A percentile compares a stretch with the other conserved stretches of the same genome.
These are phyloP conservation scores for Fistularia tabacaria DNA, from an alignment of 2,797 vertebrate genomes.

Conservation along the genomic window DNA sequence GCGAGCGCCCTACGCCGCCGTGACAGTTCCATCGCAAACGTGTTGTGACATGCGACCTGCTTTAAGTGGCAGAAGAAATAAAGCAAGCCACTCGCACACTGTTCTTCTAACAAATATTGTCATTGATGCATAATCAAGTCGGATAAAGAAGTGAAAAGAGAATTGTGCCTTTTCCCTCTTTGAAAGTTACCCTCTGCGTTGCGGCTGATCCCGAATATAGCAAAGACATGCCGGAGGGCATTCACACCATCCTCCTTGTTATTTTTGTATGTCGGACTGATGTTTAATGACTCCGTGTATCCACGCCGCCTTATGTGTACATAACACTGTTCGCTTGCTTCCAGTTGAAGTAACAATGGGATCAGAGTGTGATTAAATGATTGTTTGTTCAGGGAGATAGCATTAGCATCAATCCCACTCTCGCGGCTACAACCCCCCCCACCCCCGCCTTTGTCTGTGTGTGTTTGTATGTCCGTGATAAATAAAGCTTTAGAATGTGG, in stretches of 20 bases:
- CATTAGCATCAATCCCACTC: constrained; percentile 54
- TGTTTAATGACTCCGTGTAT: too few relatives aligned
- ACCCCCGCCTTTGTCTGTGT: constrained; percentile 17
- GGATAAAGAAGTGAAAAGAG: too few relatives aligned
- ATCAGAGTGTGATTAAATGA: constrained; percentile 65
- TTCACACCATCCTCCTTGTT: constrained; percentile 5
- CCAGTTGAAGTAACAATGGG: constrained; percentile 54
- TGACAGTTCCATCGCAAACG: too few relatives aligned
- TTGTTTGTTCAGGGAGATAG: constrained; percentile 59
- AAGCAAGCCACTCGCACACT: too few relatives aligned
- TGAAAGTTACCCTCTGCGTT: neutral
- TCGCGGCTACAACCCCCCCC: constrained; percentile 31
- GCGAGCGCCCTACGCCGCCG: too few relatives aligned
- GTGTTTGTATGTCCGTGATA: constrained; percentile 42
- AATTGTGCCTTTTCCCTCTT: too few relatives aligned
- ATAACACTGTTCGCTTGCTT: constrained; percentile 40
- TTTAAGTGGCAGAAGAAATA: too few relatives aligned
- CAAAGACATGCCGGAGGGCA: constrained; percentile 12
- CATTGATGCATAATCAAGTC: too few relatives aligned
- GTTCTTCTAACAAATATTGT: too few relatives aligned
- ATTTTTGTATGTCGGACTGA: constrained; percentile 5
- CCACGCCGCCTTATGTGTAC: neutral
- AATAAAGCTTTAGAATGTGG: constrained; percentile 54
- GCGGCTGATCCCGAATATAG: constrained; percentile 9
- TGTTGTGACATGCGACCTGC: too few relatives aligned